Evolutionary conservation across 2,113 vertebrate species (phyloP).

Genomic region (Callorhinus ursinus): DNA sequence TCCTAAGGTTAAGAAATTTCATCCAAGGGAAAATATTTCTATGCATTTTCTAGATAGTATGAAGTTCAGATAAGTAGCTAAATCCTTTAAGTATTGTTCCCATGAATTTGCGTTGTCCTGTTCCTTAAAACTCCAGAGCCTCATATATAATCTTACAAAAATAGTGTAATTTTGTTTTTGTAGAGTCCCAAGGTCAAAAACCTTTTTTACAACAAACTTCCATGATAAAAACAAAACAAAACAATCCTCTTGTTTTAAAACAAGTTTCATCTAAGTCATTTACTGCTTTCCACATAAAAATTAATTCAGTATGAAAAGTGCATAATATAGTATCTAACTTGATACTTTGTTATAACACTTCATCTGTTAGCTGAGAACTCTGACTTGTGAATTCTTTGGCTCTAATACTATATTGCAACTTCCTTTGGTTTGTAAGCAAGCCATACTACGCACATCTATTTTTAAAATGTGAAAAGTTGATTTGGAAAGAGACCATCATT

Average conservation of each 20-base stretch:
- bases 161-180: not conserved
- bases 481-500: constrained; percentile 30
- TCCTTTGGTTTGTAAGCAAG: constrained; percentile 24
- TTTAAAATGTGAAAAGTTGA: constrained; percentile 28
- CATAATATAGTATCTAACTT: constrained; percentile 43
- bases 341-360: not conserved
- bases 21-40: constrained; percentile 3
- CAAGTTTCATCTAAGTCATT: not conserved
- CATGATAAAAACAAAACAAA: not conserved
- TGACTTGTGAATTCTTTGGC: constrained; percentile 37
- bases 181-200: constrained; percentile 17
- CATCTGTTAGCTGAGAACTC: constrained; percentile 6
- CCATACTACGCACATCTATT: not conserved
- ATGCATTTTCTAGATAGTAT: not conserved
- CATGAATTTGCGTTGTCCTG: constrained; percentile 28
- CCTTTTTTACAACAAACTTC: constrained; percentile 21
- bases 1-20: constrained; percentile 34
- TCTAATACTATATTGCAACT: not conserved
- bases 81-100: not conserved
- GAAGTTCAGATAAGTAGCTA: not conserved
- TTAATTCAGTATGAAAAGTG: constrained; percentile 46
- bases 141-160: constrained; percentile 53
- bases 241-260: constrained; percentile 17
- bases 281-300: constrained; percentile 48
- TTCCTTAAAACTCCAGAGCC: constrained; percentile 24